Conservation (phyloP, 2,797 vertebrate species). For the Strix occidentalis region DNA sequence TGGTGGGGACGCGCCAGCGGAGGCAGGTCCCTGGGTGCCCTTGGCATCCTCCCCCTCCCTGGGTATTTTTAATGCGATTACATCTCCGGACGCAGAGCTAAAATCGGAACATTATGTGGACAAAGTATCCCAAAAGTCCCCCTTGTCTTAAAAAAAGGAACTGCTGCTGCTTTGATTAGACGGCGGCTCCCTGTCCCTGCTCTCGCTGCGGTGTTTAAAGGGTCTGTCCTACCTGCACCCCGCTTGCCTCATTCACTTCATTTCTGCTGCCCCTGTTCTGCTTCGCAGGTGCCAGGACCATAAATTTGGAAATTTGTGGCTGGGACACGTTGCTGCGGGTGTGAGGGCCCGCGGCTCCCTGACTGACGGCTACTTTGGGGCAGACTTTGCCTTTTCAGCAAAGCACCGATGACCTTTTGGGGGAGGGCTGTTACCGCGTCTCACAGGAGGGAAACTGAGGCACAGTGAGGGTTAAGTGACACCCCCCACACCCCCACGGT, state of each 20-base stretch:
- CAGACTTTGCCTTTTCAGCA: neutral
- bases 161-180: slow-evolving; percentile 30
- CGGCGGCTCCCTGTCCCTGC: neutral
- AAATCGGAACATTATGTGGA: slow-evolving; percentile 68
- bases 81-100: slow-evolving; percentile 46
- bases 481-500: too few species aligned
- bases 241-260: slow-evolving; percentile 53
- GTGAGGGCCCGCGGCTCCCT: rapidly evolving
- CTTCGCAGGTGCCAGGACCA: slow-evolving; percentile 25
- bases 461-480: neutral
- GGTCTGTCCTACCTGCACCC: neutral
- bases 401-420: rapidly evolving
- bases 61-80: slow-evolving; percentile 60
- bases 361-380: rapidly evolving
- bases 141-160: neutral
- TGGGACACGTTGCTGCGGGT: neutral
- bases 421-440: too few species aligned
- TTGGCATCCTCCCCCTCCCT: slow-evolving; percentile 14
- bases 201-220: neutral
- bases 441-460: neutral
- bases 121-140: slow-evolving; percentile 54
- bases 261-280: neutral
- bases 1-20: neutral
- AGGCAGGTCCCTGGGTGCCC: slow-evolving; percentile 11
- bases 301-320: neutral